Base-by-base conservation (phyloP, 2,888 invertebrate species). In the Dynastes maya region DNA sequence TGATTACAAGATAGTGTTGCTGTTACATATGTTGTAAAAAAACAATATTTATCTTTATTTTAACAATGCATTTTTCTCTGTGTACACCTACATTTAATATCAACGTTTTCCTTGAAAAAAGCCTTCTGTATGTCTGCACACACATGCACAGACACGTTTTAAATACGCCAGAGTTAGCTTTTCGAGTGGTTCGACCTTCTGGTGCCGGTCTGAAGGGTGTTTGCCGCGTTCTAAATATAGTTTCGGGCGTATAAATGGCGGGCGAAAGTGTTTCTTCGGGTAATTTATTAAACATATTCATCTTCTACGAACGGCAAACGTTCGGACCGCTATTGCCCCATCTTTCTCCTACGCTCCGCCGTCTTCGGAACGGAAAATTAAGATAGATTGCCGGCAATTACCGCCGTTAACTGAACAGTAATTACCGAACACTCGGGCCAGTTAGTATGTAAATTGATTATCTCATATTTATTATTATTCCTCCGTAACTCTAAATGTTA, bases 391-490 rank as follows among this genome's bases (percentile, higher is more conserved):
- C 72, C 64, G 67, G 74, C 79, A 79, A 79, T 79, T 79, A 77
- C 72, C 45, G 72, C 71, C 64, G 71, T 51, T 65, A 77, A 76
- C 77, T 79, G 72, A 72, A 72, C 77, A 63, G 77, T 79, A 79
- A 79, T 79, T 77, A 71, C 79, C 74, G 72, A 79, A 79, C 77
- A 77, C 72, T 79, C 72, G 49, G 77, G 27, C 76, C 71, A 77
- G 64, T 79, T 79, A 79, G 71, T 77, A 79, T 77, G 79, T 65
- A 79, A 79, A 79, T 79, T 79, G 79, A 77, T 79, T 79, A 79
- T 77, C 79, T 79, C 45, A 45, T 75, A 76, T 75, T 68, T 75
- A 76, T 78, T 68, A 74, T 70, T 64, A 63, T 58, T 45, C 55
- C 5, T n/a, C 2, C 16, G 55, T 55, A 55, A 16, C 5, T 11